phyloP scores from a whole-genome alignment of 2,113 vertebrate species.

The Sylvilagus bachmani region DNA sequence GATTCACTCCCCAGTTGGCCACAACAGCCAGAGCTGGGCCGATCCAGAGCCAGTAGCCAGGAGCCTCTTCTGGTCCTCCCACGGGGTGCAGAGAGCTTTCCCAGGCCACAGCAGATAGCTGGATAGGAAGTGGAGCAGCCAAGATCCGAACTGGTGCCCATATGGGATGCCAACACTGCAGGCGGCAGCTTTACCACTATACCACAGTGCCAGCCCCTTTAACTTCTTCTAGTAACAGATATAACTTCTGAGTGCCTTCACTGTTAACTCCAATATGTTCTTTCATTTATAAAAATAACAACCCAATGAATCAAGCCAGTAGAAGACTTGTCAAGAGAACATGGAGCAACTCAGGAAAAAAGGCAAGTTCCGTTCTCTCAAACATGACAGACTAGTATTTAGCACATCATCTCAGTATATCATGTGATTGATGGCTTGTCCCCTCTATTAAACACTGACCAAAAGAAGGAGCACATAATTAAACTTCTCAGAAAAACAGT shows the following conservation, averaged over 20 bases:
- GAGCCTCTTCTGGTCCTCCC: too few species aligned
- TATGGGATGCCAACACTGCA: too few species aligned
- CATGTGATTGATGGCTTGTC: constrained; percentile 3
- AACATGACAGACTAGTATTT: constrained; percentile 45
- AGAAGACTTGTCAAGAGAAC: not conserved
- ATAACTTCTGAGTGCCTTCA: not conserved
- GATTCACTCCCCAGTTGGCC: too few species aligned
- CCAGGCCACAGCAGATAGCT: too few species aligned
- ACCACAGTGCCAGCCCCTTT: too few species aligned
- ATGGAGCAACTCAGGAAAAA: not conserved
- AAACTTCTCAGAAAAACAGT: constrained; percentile 40
- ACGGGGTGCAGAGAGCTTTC: too few species aligned
- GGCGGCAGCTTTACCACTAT: too few species aligned
- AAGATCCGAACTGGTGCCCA: too few species aligned
- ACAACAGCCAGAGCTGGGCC: too few species aligned
- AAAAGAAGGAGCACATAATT: constrained; percentile 28
- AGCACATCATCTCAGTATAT: constrained; percentile 6
- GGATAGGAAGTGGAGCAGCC: too few species aligned
- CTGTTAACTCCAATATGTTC: constrained; percentile 5
- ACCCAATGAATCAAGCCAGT: constrained; percentile 5
- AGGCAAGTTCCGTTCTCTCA: constrained; percentile 16
- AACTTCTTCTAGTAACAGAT: constrained; percentile 22
- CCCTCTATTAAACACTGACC: constrained; percentile 15
- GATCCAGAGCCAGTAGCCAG: too few species aligned
- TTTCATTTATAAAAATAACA: constrained; percentile 42